Evolutionary conservation across 2,888 invertebrate species (phyloP).

Genomic region (Chouioia cunea): DNA sequence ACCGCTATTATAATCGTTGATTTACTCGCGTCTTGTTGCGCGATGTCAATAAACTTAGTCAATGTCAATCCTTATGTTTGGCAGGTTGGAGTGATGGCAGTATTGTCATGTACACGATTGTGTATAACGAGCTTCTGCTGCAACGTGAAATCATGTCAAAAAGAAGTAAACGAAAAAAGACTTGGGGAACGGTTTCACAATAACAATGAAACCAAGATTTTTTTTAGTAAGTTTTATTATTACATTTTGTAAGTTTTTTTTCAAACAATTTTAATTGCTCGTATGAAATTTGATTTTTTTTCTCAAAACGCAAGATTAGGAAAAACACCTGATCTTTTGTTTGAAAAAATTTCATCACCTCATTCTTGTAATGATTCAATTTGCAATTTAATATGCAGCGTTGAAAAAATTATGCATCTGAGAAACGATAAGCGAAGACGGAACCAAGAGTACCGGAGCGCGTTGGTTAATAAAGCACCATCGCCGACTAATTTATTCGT

Average conservation of each 20-base stretch:
- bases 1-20: constrained; percentile 4
- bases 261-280: too few species aligned
- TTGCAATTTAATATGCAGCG: not conserved
- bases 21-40: constrained; percentile 26
- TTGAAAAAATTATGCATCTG: constrained; percentile 7
- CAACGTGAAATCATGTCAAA: not conserved
- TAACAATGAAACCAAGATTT: too few species aligned
- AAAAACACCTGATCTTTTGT: not conserved
- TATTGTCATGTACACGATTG: not conserved
- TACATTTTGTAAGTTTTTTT: too few species aligned
- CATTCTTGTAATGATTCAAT: constrained; percentile 6
- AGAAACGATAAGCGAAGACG: constrained; percentile 2
- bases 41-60: constrained; percentile 38
- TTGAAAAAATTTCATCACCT: constrained; percentile 17
- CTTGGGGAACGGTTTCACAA: too few species aligned
- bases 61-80: constrained; percentile 11
- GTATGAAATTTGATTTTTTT: too few species aligned
- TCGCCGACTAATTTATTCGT: too few species aligned
- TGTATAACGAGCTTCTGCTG: not conserved
- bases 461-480: too few species aligned
- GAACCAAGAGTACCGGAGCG: not conserved
- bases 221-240: too few species aligned
- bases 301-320: not conserved
- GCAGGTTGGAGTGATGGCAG: too few species aligned
- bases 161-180: not conserved